Conservation (phyloP, 2,888 invertebrate species). For the Venustoraphidia nigricollis region DNA sequence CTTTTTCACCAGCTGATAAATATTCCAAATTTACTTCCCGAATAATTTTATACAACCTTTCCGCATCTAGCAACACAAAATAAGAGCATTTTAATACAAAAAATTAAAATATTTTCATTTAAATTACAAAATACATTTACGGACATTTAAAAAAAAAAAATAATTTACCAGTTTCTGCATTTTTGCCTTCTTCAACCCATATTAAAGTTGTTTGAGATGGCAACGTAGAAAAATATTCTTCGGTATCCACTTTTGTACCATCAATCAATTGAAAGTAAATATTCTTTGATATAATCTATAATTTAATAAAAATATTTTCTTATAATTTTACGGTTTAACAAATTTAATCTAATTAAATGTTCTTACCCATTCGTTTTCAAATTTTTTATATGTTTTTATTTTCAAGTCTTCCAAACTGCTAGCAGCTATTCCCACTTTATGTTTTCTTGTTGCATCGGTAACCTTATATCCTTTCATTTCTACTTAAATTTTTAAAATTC, state of each 20-base stretch:
- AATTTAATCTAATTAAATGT: not conserved
- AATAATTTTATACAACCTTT: slow-evolving; percentile 53
- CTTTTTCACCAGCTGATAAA: slow-evolving; percentile 52
- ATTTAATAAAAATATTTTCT: not conserved
- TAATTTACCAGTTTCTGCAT: slow-evolving; percentile 20
- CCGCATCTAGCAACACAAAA: slow-evolving; percentile 37
- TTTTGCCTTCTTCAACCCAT: slow-evolving; percentile 25
- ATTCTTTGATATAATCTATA: not conserved
- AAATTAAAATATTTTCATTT: not conserved
- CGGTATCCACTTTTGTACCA: slow-evolving; percentile 55
- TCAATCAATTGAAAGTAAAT: slow-evolving; percentile 32
- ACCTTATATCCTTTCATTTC: slow-evolving; percentile 49
- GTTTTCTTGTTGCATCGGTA: slow-evolving; percentile 47
- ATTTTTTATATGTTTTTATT: slow-evolving; percentile 50
- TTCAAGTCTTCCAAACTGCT: slow-evolving; percentile 47
- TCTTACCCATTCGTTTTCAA: slow-evolving; percentile 31
- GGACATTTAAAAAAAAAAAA: not conserved
- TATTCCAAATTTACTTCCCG: slow-evolving; percentile 50
- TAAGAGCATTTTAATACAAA: no score
- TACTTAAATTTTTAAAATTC: not conserved
- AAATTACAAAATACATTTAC: not conserved
- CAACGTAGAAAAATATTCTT: slow-evolving; percentile 60
- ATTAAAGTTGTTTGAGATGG: slow-evolving; percentile 63
- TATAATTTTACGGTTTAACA: not conserved
- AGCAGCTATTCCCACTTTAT: slow-evolving; percentile 56